Evolutionary conservation across 2,113 vertebrate species (phyloP), one percentile per base, ranked within the genome.

Genomic region (Calyptomena viridis): DNA sequence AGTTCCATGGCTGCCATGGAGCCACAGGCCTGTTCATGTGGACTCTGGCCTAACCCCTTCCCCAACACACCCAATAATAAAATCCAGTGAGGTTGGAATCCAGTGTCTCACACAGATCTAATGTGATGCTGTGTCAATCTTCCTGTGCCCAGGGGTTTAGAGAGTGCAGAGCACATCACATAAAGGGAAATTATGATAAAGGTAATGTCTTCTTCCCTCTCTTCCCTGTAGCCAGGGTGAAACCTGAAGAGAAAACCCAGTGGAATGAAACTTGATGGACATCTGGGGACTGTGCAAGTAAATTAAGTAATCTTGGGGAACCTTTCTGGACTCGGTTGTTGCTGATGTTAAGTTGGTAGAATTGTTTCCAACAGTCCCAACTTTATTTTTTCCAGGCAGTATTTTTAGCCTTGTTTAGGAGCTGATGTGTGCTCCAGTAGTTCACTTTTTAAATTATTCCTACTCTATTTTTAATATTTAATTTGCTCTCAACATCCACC

Each of bases 351-450:
- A 82, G 2, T 33, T 64, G 16, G 15, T 33, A 59, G 14, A 39
- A 55, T 25, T 52, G 4, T 60, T 80, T 60, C 19, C 13, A 35
- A 5, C 0, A 52, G 24, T 8, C 2, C 0, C 44, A 44, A 6
- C 7, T 27, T 72, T 10, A 9, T 14, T 9, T 56, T 72, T 42
- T 49, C 3, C 16, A n/a, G 24, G 7, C 8, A 67, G 10, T 3
- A n/a, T 20, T 20, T 55, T 82, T n/a, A 42, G 5, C 16, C 39
- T 68, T 72, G 11, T 14, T 56, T 40, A 60, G 27, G 8, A 83
- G 16, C 30, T 69, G 16, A 64, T 16, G 3, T 14, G 8, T 47
- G 9, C 4, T 72, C 8, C 10, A 17, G 22, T 22, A 2, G 5
- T 9, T 78, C 5, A 21, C 22, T 49, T 25, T 66, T 47, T 40